phyloP scores from a whole-genome alignment of 37 sponge, comb jelly and placozoan species.

The Halichondria panicea region DNA sequence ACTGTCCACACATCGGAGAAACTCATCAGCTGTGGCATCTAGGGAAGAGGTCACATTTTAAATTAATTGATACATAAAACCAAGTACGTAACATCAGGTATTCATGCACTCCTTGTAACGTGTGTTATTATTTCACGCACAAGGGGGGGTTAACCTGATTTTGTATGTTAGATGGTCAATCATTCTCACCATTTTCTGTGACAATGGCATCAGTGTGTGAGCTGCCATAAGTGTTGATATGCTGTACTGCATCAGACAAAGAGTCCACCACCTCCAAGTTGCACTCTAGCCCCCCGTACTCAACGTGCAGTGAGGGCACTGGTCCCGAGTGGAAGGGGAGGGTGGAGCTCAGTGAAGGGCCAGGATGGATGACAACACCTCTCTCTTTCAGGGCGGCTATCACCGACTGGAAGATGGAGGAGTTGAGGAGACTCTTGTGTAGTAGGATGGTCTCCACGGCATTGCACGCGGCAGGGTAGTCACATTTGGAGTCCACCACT shows the following conservation, averaged over 20 bases:
- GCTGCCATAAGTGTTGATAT: conserved; percentile 84
- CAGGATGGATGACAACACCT: conserved; percentile 57
- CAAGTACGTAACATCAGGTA: neutral
- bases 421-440: conserved; percentile 56
- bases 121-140: neutral
- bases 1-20: conserved; percentile 86
- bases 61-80: too few relatives aligned
- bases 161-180: neutral
- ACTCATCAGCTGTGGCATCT: conserved; percentile 67
- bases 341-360: conserved; percentile 54
- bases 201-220: conserved; percentile 85
- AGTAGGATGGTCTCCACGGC: conserved; percentile 90
- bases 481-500: conserved; percentile 83
- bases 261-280: conserved; percentile 74
- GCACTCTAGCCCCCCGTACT: conserved; percentile 81
- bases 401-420: conserved; percentile 11
- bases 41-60: neutral
- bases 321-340: conserved; percentile 51
- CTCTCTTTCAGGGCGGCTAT: conserved; percentile 33
- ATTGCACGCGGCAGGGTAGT: conserved; percentile 94
- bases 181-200: conserved; percentile 68
- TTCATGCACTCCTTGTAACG: neutral
- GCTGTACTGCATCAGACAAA: conserved; percentile 72
- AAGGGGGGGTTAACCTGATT: too few relatives aligned
- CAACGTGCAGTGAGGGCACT: conserved; percentile 24